A percentile compares a stretch with the other conserved stretches of the same genome.
Conservation (phyloP, 2,888 invertebrate species). For the Eilema caniola region DNA sequence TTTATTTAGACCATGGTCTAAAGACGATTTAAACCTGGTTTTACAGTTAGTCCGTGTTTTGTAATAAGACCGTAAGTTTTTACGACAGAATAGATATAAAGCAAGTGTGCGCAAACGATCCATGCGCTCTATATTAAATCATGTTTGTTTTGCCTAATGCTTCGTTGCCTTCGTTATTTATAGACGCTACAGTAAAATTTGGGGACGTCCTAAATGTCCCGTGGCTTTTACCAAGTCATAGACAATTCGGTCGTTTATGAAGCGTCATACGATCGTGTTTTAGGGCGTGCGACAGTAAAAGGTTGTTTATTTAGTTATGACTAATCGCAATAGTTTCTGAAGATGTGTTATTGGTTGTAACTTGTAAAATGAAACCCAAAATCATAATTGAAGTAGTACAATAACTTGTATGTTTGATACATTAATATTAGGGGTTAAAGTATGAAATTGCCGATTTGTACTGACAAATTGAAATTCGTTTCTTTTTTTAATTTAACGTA, state of each 20-base stretch:
- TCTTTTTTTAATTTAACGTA: too few species aligned
- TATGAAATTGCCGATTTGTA: too few species aligned
- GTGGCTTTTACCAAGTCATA: constrained; percentile 36
- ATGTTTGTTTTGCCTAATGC: constrained; percentile 69
- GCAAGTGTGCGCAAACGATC: constrained; percentile 55
- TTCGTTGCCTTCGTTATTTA: constrained; percentile 71
- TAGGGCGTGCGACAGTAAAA: neutral
- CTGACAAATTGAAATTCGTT: too few species aligned
- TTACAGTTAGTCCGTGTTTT: too few species aligned
- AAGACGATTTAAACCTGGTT: too few species aligned
- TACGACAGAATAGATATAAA: constrained; percentile 41
- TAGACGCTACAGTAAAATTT: constrained; percentile 57
- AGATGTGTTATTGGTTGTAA: neutral
- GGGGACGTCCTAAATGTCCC: constrained; percentile 54
- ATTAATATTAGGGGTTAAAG: too few species aligned
- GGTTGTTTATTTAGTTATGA: neutral
- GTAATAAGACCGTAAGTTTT: too few species aligned
- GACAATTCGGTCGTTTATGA: constrained; percentile 35
- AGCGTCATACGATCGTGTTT: neutral
- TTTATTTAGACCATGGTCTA: too few species aligned
- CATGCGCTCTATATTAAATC: constrained; percentile 61
- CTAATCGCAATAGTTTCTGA: neutral
- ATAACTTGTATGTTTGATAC: neutral
- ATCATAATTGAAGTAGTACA: neutral
- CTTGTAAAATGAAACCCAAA: neutral